Conservation (phyloP, 2,888 invertebrate genomes). For the Euplexia lucipara region DNA sequence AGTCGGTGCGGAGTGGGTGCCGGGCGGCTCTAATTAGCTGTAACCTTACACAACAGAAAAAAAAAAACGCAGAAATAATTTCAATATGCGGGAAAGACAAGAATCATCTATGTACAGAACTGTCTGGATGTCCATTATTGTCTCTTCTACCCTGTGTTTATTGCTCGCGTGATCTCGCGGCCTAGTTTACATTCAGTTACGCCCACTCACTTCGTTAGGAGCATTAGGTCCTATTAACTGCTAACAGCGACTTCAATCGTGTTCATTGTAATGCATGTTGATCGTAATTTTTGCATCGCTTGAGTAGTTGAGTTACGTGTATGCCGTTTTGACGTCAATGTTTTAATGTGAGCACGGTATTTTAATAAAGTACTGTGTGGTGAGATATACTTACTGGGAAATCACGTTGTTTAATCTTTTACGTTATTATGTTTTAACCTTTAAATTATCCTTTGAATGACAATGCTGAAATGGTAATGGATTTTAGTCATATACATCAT, state of each 20-base stretch:
- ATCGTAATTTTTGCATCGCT: conserved; percentile 35
- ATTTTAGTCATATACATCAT: neutral
- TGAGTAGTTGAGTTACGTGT: conserved; percentile 9
- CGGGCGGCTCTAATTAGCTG: too few relatives aligned
- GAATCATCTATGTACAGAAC: too few relatives aligned
- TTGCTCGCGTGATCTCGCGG: conserved; percentile 57
- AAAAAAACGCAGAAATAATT: too few relatives aligned
- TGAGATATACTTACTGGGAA: conserved; percentile 11
- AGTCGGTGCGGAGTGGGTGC: too few relatives aligned
- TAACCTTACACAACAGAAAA: too few relatives aligned
- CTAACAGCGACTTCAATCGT: conserved; percentile 21
- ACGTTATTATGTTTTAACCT: neutral
- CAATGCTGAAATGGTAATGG: neutral
- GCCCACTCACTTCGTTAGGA: conserved; percentile 48
- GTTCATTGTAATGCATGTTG: conserved; percentile 3
- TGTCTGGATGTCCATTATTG: too few relatives aligned
- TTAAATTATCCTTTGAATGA: neutral
- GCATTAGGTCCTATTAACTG: conserved; percentile 44
- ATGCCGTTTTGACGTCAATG: conserved; percentile 27
- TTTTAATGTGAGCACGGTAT: conserved; percentile 38
- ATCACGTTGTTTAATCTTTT: conserved; percentile 7
- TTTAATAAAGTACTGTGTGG: conserved; percentile 4
- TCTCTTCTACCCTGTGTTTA: too few relatives aligned
- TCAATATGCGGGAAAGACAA: too few relatives aligned
- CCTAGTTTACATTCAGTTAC: conserved; percentile 54